Evolutionary conservation across 2,797 vertebrate genomes (phyloP), one percentile per base, ranked within the genome.

Genomic region (Remorina albescens): DNA sequence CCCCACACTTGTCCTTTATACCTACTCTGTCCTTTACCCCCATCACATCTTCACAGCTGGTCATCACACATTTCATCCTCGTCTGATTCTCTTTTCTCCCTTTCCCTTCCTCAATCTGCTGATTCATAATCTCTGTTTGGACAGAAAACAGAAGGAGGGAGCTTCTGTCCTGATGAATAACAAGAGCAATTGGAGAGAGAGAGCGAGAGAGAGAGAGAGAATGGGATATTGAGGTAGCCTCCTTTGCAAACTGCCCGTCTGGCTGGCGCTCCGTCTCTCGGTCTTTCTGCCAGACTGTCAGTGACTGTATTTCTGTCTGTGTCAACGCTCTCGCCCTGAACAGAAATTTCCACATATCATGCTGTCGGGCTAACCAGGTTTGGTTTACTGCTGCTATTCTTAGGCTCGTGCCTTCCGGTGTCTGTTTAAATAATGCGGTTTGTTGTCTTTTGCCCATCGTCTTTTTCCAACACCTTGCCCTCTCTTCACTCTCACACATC

Each of bases 121-220:
- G 78, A 86, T 89, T 83, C 78, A 82, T 80, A 81, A 84, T 85
- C 70, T 87, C 59, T 80, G 70, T 84, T 86, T 89, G 78, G 80
- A 82, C 65, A 80, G 64, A 83, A 80, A 88, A 79, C 82, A 80
- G 66, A 85, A 78, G 72, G 76, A 74, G 64, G 72, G 77, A 87
- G 86, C 80, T 78, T 88, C 86, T 91, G 89, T 88, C 79, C 76
- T 80, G 67, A 72, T 83, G 81, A 85, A 83, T 84, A 81, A 88
- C 83, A 86, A 86, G 58, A 74, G 39, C 60, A 71, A 69, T 76
- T 66, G 61, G 23, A 47, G 69, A 65, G 62, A 59, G 39, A 46
- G 71, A 66, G 50, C 55, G 30, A 36, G 13, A 70, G 62, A 55
- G 57, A 82, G 57, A 61, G 63, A 1, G 50, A 74, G 69, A 82